phyloP scores from a whole-genome alignment of 1,140 invertebrate genomes.

The Cotesia chilonis region DNA sequence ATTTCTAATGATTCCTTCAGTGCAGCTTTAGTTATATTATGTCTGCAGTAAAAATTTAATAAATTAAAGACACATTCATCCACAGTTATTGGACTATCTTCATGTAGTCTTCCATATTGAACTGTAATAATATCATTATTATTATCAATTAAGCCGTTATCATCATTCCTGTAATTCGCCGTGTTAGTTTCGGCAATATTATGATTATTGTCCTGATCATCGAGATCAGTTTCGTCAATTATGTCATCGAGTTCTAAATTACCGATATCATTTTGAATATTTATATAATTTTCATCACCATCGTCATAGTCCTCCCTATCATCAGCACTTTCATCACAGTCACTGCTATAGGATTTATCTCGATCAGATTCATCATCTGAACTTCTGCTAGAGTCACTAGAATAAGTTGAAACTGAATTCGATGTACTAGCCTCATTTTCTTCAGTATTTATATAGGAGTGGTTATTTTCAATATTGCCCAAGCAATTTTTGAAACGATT shows the following conservation, averaged over 20 bases:
- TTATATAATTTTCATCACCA: background rate
- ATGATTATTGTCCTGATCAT: background rate
- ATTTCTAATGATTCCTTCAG: conserved; percentile 29
- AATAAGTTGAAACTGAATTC: background rate
- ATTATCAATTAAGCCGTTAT: background rate
- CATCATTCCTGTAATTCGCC: background rate
- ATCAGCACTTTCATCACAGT: background rate
- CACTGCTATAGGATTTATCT: background rate
- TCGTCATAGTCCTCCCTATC: background rate
- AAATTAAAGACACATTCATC: conserved; percentile 1
- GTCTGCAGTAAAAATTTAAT: background rate
- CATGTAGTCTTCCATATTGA: conserved; percentile 15
- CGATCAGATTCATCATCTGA: background rate
- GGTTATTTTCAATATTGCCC: too few relatives aligned
- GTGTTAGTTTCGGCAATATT: background rate
- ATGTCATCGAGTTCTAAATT: background rate
- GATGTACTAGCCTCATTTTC: background rate
- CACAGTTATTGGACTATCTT: conserved; percentile 22
- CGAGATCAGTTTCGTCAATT: too few relatives aligned
- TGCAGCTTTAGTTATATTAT: conserved; percentile 24
- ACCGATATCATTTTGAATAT: background rate
- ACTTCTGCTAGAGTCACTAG: background rate
- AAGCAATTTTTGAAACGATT: background rate
- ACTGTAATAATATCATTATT: conserved; percentile 1
- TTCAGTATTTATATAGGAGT: background rate